Base-by-base conservation (phyloP, 2,113 vertebrate species). In the Gasterosteus aculeatus region DNA sequence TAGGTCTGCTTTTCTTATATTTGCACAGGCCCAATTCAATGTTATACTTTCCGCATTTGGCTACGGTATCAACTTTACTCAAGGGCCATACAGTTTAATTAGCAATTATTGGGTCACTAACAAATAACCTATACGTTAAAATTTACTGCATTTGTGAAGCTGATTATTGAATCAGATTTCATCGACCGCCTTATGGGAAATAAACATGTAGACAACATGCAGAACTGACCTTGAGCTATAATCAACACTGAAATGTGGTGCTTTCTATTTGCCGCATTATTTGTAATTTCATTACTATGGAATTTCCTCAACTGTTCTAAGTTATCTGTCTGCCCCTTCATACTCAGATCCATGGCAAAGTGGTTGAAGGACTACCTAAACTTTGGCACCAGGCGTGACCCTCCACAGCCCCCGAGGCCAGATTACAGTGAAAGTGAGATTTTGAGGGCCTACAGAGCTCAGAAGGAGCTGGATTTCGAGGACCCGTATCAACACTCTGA, bases 401-500 rank as follows among this genome's bases (percentile, higher is more conserved):
- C 97, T 88, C 88, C 96, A 78, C 69, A 95, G 94, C 93, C 96
- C 90, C 86, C 96, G 72, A 95, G 95, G 75, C 96, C 96, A 0
- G 96, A 98, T 88, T 98, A 98, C 91, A 96, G 92, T 0, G 96
- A 97, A 66, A 97, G 96, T 41, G 96, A 97, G 74, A 95, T 97
- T 75, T 84, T 97, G n/a, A 89, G 94, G 80, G 96, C 96, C 12
- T 97, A 97, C 84, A 91, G 95, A 2, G 94, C 91, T 42, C 96
- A 97, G 85, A 97, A 96, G 78, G 92, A 94, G n/a, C 83, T 96
- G 75, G 96, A 97, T 64, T 97, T 97, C 14, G 96, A 97, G 66
- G 96, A 97, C 73, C 96, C 96, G 0, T 97, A 97, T 49, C 94
- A 96, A 75, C 93, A 94, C 35, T 70, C 91, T 0, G 93, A 94